These are phyloP conservation scores for Actinemys pallida DNA, from an alignment of 2,113 vertebrate species.

Conservation along the genomic window DNA sequence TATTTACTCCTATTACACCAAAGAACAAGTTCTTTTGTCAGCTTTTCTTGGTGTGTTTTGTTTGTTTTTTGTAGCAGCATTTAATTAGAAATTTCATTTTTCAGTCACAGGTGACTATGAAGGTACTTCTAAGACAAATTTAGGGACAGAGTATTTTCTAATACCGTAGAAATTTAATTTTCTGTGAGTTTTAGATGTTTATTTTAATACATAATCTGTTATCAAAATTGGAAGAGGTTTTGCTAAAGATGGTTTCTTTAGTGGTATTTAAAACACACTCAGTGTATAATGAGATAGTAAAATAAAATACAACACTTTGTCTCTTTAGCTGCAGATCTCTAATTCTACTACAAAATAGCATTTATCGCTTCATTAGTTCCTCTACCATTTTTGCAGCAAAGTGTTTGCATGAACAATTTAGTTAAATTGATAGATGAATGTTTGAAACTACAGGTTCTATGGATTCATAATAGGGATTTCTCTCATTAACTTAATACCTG, in stretches of 20 bases:
- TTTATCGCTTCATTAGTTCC: not conserved
- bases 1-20: slow-evolving; percentile 44
- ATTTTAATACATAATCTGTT: not conserved
- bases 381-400: not conserved
- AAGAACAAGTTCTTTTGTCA: slow-evolving; percentile 34
- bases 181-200: not conserved
- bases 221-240: not conserved
- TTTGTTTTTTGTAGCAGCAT: slow-evolving; percentile 51
- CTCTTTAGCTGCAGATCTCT: not conserved
- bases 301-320: not conserved
- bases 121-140: slow-evolving; percentile 38
- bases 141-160: not conserved
- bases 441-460: not conserved
- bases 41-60: slow-evolving; percentile 23
- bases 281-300: not conserved
- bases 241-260: not conserved
- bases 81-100: slow-evolving; percentile 31
- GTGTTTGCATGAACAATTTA: not conserved
- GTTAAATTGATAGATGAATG: not conserved
- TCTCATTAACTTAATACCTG: not conserved
- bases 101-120: not conserved
- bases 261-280: not conserved
- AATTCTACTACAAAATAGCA: not conserved
- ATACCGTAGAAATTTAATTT: not conserved
- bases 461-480: not conserved